phyloP scores from a whole-genome alignment of 2,797 vertebrate species.

The Tolypeutes matacus region DNA sequence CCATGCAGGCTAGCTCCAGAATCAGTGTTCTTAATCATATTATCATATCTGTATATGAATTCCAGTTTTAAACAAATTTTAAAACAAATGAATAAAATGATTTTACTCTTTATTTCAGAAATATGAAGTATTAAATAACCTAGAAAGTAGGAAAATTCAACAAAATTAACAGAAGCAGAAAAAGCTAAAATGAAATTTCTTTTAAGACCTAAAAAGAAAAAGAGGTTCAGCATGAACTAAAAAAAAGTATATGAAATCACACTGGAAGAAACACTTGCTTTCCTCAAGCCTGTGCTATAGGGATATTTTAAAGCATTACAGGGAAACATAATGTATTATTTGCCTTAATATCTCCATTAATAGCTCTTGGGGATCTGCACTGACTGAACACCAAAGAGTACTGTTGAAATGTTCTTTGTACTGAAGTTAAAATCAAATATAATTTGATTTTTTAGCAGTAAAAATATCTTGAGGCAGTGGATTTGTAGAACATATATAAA shows the following conservation, averaged over 20 bases:
- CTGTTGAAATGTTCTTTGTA: not conserved
- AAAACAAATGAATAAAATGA: slow-evolving; percentile 29
- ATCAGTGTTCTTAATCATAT: not conserved
- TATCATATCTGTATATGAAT: not conserved
- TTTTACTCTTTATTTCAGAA: slow-evolving; percentile 4
- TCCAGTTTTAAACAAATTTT: slow-evolving; percentile 49
- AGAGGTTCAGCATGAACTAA: slow-evolving; percentile 11
- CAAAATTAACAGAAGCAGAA: slow-evolving; percentile 15
- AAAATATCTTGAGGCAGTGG: not conserved
- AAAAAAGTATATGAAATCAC: slow-evolving; percentile 26
- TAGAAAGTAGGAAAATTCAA: not conserved
- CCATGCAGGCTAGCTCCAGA: not conserved
- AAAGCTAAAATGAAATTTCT: slow-evolving; percentile 51
- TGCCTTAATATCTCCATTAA: not conserved
- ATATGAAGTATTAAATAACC: slow-evolving; percentile 6
- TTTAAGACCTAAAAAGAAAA: slow-evolving; percentile 25
- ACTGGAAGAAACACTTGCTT: not conserved
- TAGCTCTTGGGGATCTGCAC: not conserved
- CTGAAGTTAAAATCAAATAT: not conserved
- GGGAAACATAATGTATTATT: not conserved
- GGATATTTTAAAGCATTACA: not conserved
- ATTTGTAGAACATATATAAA: not conserved
- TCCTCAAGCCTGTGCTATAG: not conserved
- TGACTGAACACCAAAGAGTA: not conserved
- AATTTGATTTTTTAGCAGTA: not conserved